These are phyloP conservation scores for Aphelenchoides bicaudatus DNA, from an alignment of 2,888 invertebrate species.

Conservation along the genomic window DNA sequence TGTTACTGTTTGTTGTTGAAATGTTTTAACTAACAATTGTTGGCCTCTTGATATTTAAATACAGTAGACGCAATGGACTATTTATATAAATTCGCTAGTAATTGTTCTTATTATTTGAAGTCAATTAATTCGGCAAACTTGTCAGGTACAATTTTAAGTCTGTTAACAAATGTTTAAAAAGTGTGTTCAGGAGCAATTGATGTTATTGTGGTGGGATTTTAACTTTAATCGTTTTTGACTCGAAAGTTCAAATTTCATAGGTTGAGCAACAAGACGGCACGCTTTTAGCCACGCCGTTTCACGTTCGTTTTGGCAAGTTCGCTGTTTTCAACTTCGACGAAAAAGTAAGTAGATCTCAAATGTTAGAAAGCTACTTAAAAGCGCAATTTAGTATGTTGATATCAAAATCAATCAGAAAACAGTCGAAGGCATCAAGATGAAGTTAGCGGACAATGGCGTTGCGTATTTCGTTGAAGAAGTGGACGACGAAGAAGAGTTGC, in stretches of 20 bases:
- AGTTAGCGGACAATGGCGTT: slow-evolving; percentile 93
- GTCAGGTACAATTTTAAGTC: too few relatives aligned
- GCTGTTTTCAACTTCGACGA: slow-evolving; percentile 9
- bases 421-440: slow-evolving; percentile 71
- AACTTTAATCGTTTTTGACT: too few relatives aligned
- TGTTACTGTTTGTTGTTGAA: too few relatives aligned
- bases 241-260: too few relatives aligned
- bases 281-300: slow-evolving; percentile 91
- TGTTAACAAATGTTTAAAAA: slow-evolving; percentile 5
- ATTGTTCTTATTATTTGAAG: too few relatives aligned
- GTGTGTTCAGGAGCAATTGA: slow-evolving; percentile 74
- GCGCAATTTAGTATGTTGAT: slow-evolving; percentile 74
- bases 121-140: too few relatives aligned
- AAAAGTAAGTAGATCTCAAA: neutral
- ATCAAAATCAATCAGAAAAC: slow-evolving; percentile 88
- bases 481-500: slow-evolving; percentile 31
- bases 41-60: too few relatives aligned
- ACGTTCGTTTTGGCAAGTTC: slow-evolving; percentile 75
- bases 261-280: slow-evolving; percentile 94
- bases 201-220: slow-evolving; percentile 90
- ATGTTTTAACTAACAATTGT: too few relatives aligned
- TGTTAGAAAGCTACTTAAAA: neutral
- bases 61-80: too few relatives aligned
- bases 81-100: too few relatives aligned
- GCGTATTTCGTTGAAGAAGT: slow-evolving; percentile 96